Conservation (phyloP, 2,113 vertebrate species). For the Dromas ardeola region DNA sequence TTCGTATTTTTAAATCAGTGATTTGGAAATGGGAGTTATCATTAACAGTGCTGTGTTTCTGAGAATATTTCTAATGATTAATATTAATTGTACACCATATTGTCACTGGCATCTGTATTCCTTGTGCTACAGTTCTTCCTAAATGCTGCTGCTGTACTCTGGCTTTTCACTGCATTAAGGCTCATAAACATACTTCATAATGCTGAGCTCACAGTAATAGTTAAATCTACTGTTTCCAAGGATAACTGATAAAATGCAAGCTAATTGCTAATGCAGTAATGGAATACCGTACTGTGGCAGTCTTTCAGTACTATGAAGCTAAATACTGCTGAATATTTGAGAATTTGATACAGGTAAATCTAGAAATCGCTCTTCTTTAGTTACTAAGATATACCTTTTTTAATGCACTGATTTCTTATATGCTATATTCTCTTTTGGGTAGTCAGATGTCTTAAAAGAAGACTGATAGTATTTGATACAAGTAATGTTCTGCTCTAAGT, state of each 20-base stretch:
- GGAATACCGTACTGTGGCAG: background rate
- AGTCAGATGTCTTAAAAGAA: conserved; percentile 1
- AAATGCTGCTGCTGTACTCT: conserved; percentile 39
- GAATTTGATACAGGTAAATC: conserved; percentile 48
- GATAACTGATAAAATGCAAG: conserved; percentile 50
- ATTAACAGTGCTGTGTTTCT: background rate
- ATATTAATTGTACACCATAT: background rate
- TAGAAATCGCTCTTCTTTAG: conserved; percentile 37
- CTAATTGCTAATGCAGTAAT: conserved; percentile 49
- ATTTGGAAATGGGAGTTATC: background rate
- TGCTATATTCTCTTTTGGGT: background rate
- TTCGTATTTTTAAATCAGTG: background rate
- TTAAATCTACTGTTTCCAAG: conserved; percentile 20
- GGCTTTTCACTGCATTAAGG: conserved; percentile 49
- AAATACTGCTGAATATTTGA: conserved; percentile 40
- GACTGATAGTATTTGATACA: background rate
- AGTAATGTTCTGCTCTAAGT: background rate
- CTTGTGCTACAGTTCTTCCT: conserved; percentile 32
- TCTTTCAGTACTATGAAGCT: conserved; percentile 20
- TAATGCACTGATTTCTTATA: background rate
- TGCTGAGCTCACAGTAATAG: conserved; percentile 12
- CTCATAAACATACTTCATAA: conserved; percentile 10
- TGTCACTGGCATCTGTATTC: conserved; percentile 19
- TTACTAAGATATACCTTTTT: background rate
- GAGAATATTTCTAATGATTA: background rate